A percentile compares a stretch with the other conserved stretches of the same genome.
Evolutionary conservation across 1,140 invertebrate genomes (phyloP).

Genomic region (Drosophila grimshawi): DNA sequence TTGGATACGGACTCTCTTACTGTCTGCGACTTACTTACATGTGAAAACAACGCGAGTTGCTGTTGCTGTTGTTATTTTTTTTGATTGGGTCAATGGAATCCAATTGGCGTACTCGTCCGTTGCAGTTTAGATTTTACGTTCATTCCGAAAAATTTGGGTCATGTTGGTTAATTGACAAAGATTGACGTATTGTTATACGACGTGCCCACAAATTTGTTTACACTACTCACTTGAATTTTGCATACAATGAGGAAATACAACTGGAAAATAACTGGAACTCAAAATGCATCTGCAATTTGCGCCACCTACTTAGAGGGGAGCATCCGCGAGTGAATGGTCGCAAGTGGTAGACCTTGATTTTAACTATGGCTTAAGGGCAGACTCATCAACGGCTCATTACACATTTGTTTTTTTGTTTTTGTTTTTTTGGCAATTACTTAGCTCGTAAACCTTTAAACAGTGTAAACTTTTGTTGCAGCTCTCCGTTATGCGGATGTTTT

Average conservation of each 20-base stretch:
- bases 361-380: slow-evolving; percentile 2
- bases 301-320: neutral
- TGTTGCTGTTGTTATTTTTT: slow-evolving; percentile 42
- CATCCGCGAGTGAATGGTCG: slow-evolving; percentile 32
- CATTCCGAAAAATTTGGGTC: slow-evolving; percentile 67
- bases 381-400: slow-evolving; percentile 9
- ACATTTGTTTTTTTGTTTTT: neutral
- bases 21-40: slow-evolving; percentile 36
- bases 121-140: slow-evolving; percentile 54
- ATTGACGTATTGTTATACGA: slow-evolving; percentile 79
- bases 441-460: neutral
- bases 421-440: slow-evolving; percentile 13
- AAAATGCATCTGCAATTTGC: slow-evolving; percentile 25
- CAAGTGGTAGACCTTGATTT: slow-evolving; percentile 36
- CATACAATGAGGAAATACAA: slow-evolving; percentile 79
- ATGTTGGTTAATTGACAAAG: slow-evolving; percentile 79
- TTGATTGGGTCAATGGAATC: slow-evolving; percentile 80
- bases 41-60: slow-evolving; percentile 18
- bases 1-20: slow-evolving; percentile 5
- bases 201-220: slow-evolving; percentile 67
- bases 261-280: slow-evolving; percentile 41
- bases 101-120: slow-evolving; percentile 60
- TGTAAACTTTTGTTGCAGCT: slow-evolving; percentile 2
- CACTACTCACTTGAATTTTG: slow-evolving; percentile 44
- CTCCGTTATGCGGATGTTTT: neutral